Evolutionary conservation across 2,797 vertebrate genomes (phyloP).

Genomic region (Fundulus diaphanus): DNA sequence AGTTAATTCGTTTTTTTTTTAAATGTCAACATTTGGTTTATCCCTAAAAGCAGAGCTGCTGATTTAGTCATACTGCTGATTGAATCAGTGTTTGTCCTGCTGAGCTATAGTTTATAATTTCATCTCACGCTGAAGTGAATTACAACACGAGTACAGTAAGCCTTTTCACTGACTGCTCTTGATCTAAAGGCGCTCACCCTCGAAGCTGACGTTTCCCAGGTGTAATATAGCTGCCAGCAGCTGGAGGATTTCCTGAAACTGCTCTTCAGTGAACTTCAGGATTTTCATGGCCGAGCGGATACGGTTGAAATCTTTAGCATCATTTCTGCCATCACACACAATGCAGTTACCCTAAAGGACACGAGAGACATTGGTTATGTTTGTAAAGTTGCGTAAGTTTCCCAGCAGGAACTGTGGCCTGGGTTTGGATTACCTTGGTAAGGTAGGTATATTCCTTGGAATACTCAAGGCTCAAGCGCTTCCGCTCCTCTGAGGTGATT

Average conservation of each 20-base stretch:
- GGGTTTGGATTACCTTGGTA: slow-evolving; percentile 79
- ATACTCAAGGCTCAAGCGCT: slow-evolving; percentile 81
- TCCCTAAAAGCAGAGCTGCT: background rate
- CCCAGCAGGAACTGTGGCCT: background rate
- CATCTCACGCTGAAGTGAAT: slow-evolving; percentile 1
- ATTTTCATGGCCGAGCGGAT: slow-evolving; percentile 89
- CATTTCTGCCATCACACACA: slow-evolving; percentile 82
- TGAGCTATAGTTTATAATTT: background rate
- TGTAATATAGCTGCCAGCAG: slow-evolving; percentile 92
- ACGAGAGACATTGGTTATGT: background rate
- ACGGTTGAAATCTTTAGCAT: slow-evolving; percentile 82
- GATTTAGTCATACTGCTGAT: background rate
- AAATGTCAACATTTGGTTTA: background rate
- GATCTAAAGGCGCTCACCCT: slow-evolving; percentile 75
- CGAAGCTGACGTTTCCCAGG: slow-evolving; percentile 89
- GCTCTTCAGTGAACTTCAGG: slow-evolving; percentile 87
- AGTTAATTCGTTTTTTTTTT: too few relatives aligned
- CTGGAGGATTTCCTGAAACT: slow-evolving; percentile 88
- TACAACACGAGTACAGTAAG: background rate
- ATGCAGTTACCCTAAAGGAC: slow-evolving; percentile 84
- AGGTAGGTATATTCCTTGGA: slow-evolving; percentile 89
- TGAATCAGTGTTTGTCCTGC: background rate
- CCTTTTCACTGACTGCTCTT: background rate
- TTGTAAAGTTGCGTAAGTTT: background rate
- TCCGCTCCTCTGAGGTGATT: slow-evolving; percentile 85